Evolutionary conservation across 2,113 vertebrate genomes (phyloP).

Genomic region (Plestiodon gilberti): DNA sequence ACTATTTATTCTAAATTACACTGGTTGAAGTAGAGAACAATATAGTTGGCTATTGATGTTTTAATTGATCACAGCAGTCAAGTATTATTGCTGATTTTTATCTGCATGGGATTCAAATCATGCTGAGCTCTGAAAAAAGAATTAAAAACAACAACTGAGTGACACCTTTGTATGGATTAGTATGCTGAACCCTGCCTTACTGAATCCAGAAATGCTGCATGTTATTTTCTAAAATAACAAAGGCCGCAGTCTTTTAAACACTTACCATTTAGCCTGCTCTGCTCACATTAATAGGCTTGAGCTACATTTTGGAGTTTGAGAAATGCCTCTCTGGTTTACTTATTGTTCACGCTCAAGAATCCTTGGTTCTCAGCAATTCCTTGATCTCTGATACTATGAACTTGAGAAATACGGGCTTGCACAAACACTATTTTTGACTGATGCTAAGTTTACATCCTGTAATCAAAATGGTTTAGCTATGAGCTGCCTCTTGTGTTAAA

Average conservation of each 20-base stretch:
- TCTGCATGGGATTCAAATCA: neutral
- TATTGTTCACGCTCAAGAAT: neutral
- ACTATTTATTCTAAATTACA: neutral
- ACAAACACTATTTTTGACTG: neutral
- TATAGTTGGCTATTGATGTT: neutral
- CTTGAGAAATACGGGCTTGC: neutral
- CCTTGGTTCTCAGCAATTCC: neutral
- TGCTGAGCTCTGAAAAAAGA: neutral
- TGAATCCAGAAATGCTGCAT: neutral
- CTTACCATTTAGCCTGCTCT: neutral
- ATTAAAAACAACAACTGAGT: neutral
- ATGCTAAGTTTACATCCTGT: slow-evolving; percentile 31
- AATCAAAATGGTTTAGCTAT: slow-evolving; percentile 37
- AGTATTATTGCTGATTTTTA: neutral
- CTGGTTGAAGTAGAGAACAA: neutral
- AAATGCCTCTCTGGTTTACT: neutral
- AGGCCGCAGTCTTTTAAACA: neutral
- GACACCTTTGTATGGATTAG: neutral
- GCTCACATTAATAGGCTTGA: neutral
- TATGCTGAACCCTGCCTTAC: neutral
- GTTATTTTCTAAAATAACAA: neutral
- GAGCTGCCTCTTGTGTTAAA: slow-evolving; percentile 26
- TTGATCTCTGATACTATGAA: neutral
- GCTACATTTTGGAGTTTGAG: rapidly evolving
- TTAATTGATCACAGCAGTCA: neutral